Percentiles rank a stretch among this genome's conserved stretches.
These are phyloP conservation scores for Porites rus DNA, from an alignment of 92 coral and sea anemone species.

Conservation along the genomic window DNA sequence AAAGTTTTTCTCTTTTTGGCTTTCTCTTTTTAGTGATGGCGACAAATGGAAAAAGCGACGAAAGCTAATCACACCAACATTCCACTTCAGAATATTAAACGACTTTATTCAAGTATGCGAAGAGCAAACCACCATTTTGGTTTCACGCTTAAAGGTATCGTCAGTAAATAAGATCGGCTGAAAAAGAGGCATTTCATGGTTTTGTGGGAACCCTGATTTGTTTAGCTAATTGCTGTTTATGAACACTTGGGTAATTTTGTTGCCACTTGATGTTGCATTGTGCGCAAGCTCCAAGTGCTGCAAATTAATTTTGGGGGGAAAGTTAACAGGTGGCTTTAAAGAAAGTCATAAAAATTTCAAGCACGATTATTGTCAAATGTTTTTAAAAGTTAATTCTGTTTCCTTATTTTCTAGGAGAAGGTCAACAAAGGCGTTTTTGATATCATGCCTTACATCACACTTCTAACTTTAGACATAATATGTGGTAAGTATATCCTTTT, in stretches of 20 bases:
- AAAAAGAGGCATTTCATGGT: not conserved
- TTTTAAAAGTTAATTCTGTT: not conserved
- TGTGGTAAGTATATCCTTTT: slow-evolving; percentile 56
- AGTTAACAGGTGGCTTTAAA: too few species aligned
- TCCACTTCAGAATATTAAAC: slow-evolving; percentile 80
- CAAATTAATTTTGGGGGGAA: too few species aligned
- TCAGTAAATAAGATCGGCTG: too few species aligned
- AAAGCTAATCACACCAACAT: slow-evolving; percentile 78
- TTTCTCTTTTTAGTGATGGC: slow-evolving; percentile 51
- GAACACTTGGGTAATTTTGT: too few species aligned
- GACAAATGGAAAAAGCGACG: slow-evolving; percentile 83
- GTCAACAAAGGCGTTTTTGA: slow-evolving; percentile 56
- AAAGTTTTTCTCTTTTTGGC: not conserved
- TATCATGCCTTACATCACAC: slow-evolving; percentile 65
- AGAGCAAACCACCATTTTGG: slow-evolving; percentile 66
- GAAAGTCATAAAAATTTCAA: too few species aligned
- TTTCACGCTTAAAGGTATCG: slow-evolving; percentile 12
- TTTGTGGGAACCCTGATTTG: not conserved
- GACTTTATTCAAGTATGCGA: slow-evolving; percentile 71
- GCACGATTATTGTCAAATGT: too few species aligned
- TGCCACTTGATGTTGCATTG: too few species aligned
- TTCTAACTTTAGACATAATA: slow-evolving; percentile 67
- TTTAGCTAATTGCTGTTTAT: not conserved
- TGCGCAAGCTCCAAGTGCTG: too few species aligned
- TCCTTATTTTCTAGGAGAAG: slow-evolving; percentile 40